Evolutionary conservation across 2,888 invertebrate genomes (phyloP), one percentile per base, ranked within the genome.

Genomic region (Tuberolachnus salignus): DNA sequence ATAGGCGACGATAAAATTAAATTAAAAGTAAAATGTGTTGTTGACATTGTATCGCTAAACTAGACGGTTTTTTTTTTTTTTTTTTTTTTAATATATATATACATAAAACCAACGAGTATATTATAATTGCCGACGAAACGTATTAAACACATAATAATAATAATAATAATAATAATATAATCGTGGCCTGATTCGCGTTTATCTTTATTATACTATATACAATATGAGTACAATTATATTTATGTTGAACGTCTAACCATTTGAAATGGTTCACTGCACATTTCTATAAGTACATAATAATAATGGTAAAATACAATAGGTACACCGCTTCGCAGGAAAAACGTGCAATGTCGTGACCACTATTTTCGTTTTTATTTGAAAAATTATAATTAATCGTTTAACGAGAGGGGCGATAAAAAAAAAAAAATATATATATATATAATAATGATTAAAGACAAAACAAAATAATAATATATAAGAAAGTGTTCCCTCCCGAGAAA

Each of bases 191-290:
- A 69, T 69, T 69, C 69, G 42, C 16, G 19, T 63, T 61, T 63
- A 63, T 63, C 42, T 69, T 53, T 21, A 42, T 4, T 34, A 34
- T 53, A 14, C 23, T 69, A n/a, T n/a, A n/a, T n/a, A 21, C n/a
- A 51, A 21, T 49, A 11, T 69, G 53, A 11, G 26, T 34, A 19
- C 14, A 34, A 53, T 69, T 66, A 10, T 66, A 49, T 14, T 66
- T 3, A 66, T 66, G 16, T 23, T 49, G 42, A 16, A 10, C 53
- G 34, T 55, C 34, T 70, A 11, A 70, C 42, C 6, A n/a, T 46
- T 57, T 10, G 21, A 70, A 70, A 70, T 23, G 70, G 70, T 70
- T 70, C 70, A 70, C 70, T 70, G 44, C 44, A 21, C 70, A 70
- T 70, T 55, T 70, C 6, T 23, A 16, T 46, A 46, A 34, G 10